Evolutionary conservation across 2,888 invertebrate genomes (phyloP).

Genomic region (Linnaemya tessellans): DNA sequence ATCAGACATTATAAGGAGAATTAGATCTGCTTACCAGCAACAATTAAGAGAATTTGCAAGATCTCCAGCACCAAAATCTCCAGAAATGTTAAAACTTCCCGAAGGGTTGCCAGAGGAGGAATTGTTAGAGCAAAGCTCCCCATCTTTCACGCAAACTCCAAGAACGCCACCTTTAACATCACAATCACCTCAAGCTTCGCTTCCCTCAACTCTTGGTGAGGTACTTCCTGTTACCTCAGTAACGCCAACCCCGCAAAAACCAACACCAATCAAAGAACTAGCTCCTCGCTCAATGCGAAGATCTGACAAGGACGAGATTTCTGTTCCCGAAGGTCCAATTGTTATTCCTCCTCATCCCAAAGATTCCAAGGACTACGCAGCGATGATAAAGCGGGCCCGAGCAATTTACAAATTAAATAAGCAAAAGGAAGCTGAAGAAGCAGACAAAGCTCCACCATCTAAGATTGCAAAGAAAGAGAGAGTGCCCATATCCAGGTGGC

Average conservation of each 20-base stretch:
- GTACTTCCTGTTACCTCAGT: slow-evolving; percentile 2
- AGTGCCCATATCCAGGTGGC: slow-evolving; percentile 44
- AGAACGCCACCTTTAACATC: neutral
- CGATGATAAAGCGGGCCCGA: slow-evolving; percentile 53
- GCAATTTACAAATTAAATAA: slow-evolving; percentile 54
- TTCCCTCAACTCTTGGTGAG: slow-evolving; percentile 56
- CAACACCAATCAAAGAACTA: slow-evolving; percentile 2
- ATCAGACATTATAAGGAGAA: slow-evolving; percentile 49
- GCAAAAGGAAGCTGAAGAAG: slow-evolving; percentile 29
- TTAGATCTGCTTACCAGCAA: slow-evolving; percentile 12
- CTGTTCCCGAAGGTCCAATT: slow-evolving; percentile 16
- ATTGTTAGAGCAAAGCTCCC: slow-evolving; percentile 46
- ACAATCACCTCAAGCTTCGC: slow-evolving; percentile 46
- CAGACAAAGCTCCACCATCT: slow-evolving; percentile 19
- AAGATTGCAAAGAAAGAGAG: slow-evolving; percentile 8
- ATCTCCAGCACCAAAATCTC: neutral
- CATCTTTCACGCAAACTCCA: slow-evolving; percentile 34
- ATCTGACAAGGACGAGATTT: neutral
- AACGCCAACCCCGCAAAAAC: neutral
- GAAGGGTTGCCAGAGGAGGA: slow-evolving; percentile 54
- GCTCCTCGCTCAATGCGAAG: neutral
- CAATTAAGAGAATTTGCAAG: neutral
- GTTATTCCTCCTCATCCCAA: slow-evolving; percentile 49
- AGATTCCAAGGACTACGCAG: slow-evolving; percentile 52
- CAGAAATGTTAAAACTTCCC: slow-evolving; percentile 26